A percentile compares a stretch with the other conserved stretches of the same genome.
phyloP scores from a whole-genome alignment of 2,797 vertebrate species.

The Florisuga fusca region DNA sequence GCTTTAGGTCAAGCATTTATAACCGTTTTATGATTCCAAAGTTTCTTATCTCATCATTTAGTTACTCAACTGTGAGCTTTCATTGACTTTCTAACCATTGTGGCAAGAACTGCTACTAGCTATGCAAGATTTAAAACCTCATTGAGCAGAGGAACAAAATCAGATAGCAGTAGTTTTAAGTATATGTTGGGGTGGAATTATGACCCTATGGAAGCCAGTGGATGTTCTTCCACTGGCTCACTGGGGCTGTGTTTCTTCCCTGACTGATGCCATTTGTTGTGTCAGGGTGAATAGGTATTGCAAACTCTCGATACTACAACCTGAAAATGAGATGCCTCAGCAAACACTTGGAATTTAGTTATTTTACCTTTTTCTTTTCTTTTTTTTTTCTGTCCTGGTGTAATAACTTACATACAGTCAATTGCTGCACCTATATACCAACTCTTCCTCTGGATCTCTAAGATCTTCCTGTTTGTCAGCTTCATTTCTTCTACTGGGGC shows the following conservation, averaged over 20 bases:
- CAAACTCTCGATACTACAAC: not conserved
- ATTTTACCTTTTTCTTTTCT: not conserved
- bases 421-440: constrained; percentile 15
- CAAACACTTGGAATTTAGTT: not conserved
- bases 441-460: not conserved
- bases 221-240: not conserved
- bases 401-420: constrained; percentile 18
- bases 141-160: constrained; percentile 40
- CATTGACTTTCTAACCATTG: constrained; percentile 62
- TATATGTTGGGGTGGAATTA: not conserved
- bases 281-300: not conserved
- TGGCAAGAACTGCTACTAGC: constrained; percentile 35
- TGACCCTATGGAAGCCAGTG: constrained; percentile 17
- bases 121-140: constrained; percentile 64
- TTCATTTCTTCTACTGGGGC: constrained; percentile 42
- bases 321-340: not conserved
- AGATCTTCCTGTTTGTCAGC: constrained; percentile 16
- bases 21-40: constrained; percentile 59
- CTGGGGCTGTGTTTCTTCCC: not conserved
- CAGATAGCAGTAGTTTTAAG: not conserved
- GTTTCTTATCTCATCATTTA: constrained; percentile 68
- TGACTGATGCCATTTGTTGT: not conserved
- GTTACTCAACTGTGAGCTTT: constrained; percentile 68
- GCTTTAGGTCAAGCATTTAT: constrained; percentile 66
- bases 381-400: not conserved